Percentiles rank a stretch among this genome's conserved stretches.
Evolutionary conservation across 2,888 invertebrate genomes (phyloP).

Genomic region (Orthosia gothica): DNA sequence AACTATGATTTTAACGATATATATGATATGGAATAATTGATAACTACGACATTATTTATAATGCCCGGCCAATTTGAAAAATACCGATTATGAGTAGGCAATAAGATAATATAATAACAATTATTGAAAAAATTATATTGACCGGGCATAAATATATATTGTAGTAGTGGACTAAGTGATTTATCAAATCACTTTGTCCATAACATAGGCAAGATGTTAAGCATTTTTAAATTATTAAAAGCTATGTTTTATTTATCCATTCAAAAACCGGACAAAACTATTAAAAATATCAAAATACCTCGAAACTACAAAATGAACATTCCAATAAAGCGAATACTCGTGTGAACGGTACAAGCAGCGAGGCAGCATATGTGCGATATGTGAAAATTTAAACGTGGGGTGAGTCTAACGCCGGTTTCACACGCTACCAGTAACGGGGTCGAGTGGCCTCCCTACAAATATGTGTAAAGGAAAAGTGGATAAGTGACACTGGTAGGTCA

Average conservation of each 20-base stretch:
- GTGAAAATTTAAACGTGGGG: constrained; percentile 84
- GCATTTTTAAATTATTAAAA: too few species aligned
- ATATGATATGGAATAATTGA: too few species aligned
- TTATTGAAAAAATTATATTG: too few species aligned
- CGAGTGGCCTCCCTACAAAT: constrained; percentile 48
- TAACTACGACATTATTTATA: too few species aligned
- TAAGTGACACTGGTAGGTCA: constrained; percentile 48
- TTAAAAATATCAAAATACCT: constrained; percentile 36
- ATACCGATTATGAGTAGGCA: too few species aligned
- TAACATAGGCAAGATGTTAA: too few species aligned
- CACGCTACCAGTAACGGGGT: constrained; percentile 66
- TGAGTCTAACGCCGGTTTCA: constrained; percentile 64
- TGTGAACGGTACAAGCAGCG: constrained; percentile 77
- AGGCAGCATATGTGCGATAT: constrained; percentile 82
- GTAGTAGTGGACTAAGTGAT: too few species aligned
- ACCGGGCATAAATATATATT: too few species aligned
- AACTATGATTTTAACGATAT: background rate
- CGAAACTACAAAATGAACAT: constrained; percentile 45
- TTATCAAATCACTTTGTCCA: too few species aligned
- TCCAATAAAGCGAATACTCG: constrained; percentile 71
- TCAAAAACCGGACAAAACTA: constrained; percentile 3
- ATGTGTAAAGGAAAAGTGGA: constrained; percentile 47
- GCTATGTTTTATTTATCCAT: too few species aligned
- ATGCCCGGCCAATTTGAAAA: too few species aligned
- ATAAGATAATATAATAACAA: too few species aligned